A percentile compares a stretch with the other conserved stretches of the same genome.
Conservation (phyloP, 2,888 invertebrate genomes). For the Clostera curtula region DNA sequence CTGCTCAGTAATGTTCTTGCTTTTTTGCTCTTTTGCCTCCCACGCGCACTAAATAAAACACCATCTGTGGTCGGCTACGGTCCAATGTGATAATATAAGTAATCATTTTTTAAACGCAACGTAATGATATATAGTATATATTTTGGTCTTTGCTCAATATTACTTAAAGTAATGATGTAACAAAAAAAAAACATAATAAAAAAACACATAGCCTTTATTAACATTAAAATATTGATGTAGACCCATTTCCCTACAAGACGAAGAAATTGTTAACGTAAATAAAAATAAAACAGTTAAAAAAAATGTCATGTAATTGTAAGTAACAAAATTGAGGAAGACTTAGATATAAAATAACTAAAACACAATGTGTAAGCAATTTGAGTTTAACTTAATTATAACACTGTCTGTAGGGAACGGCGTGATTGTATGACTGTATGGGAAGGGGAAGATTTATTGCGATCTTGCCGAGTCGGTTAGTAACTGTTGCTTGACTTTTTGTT, state of each 20-base stretch:
- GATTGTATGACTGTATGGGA: constrained; percentile 53
- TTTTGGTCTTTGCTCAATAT: too few species aligned
- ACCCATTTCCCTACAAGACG: too few species aligned
- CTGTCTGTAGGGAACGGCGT: constrained; percentile 53
- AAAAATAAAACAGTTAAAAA: constrained; percentile 3
- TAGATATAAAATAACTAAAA: constrained; percentile 7
- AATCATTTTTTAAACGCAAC: too few species aligned
- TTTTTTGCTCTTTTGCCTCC: constrained; percentile 57
- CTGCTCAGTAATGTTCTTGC: constrained; percentile 49
- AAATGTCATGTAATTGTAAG: background rate
- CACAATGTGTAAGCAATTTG: constrained; percentile 35
- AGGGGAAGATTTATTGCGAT: constrained; percentile 63
- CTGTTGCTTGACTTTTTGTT: constrained; percentile 60
- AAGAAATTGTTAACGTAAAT: too few species aligned
- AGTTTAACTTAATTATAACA: constrained; percentile 69
- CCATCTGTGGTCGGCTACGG: constrained; percentile 58
- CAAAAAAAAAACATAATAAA: too few species aligned
- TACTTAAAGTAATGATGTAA: too few species aligned
- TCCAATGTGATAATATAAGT: constrained; percentile 30
- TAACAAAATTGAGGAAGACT: background rate
- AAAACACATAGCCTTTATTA: too few species aligned
- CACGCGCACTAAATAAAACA: constrained; percentile 51
- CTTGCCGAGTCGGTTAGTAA: constrained; percentile 60
- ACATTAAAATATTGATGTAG: too few species aligned
- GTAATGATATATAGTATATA: too few species aligned